Evolutionary conservation across 2,113 vertebrate species (phyloP), one percentile per base, ranked within the genome.

Genomic region (Ia io): DNA sequence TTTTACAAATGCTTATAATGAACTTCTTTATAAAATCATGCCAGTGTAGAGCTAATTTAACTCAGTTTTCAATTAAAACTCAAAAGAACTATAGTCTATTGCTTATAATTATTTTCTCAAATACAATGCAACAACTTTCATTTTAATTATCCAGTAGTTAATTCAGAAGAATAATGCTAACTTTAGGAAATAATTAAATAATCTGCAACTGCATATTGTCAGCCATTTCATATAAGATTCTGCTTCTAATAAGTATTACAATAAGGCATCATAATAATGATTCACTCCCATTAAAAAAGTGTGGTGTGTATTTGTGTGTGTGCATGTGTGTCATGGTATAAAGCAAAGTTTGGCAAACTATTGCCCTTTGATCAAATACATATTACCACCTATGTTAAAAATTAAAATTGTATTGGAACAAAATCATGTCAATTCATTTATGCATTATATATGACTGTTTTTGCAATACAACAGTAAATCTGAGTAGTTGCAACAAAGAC

Each of bases 31-130:
- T 76, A 95, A 59, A 90, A 86, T 20, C 32, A 83, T 86, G 37
- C 53, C 74, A 93, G 56, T 32, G 30, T n/a, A 83, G 69, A 74
- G 86, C 77, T 97, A 96, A 96, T 95, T 90, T 94, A 88, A 92
- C 93, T 90, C 47, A 20, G 63, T 90, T 97, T 97, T 95, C 80
- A 94, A 92, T 96, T 97, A 95, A 95, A 95, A 65, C 42, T 88
- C n/a, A 95, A 95, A 51, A 92, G 53, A 97, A 91, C 61, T 83
- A 0, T 87, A 95, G 85, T 94, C 69, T 93, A 83, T 77, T 92
- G 49, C 37, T 90, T 91, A 67, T 22, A 88, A 73, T 84, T 69
- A 7, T 12, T 82, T 92, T 95, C 53, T 96, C 74, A 96, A 95
- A 90, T 91, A 97, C 73, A 92, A 32, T 82, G 35, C 18, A 92